Conservation (phyloP, 2,888 invertebrate genomes). For the Ectemnius continuus region DNA sequence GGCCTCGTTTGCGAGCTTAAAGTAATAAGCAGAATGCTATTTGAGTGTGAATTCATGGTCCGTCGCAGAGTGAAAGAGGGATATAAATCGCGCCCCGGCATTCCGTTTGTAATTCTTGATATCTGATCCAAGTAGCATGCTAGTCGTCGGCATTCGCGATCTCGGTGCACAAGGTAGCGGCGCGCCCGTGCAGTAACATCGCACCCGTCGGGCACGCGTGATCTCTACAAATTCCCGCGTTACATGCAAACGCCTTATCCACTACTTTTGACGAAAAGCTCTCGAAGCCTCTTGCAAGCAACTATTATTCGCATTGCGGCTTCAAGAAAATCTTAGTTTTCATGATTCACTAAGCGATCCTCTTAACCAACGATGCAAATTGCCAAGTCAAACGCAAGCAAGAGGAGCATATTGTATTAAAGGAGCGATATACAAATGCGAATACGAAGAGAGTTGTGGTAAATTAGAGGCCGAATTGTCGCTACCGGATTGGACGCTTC, state of each 20-base stretch:
- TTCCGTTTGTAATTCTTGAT: slow-evolving; percentile 51
- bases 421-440: slow-evolving; percentile 33
- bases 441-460: slow-evolving; percentile 39
- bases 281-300: neutral
- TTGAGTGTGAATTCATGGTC: slow-evolving; percentile 24
- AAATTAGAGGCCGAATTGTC: slow-evolving; percentile 52
- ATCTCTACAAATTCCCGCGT: too few species aligned
- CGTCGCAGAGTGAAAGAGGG: slow-evolving; percentile 28
- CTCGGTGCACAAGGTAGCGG: too few species aligned
- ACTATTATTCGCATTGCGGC: too few species aligned
- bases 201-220: too few species aligned
- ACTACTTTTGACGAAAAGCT: neutral
- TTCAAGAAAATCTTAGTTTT: too few species aligned
- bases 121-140: slow-evolving; percentile 55
- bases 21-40: slow-evolving; percentile 29
- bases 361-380: too few species aligned
- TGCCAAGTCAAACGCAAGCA: too few species aligned
- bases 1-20: slow-evolving; percentile 15
- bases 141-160: slow-evolving; percentile 33
- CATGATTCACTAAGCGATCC: too few species aligned
- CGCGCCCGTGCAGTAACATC: too few species aligned
- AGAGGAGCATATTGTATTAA: too few species aligned
- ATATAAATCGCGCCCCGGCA: slow-evolving; percentile 49
- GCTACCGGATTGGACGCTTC: slow-evolving; percentile 52
- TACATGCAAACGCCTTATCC: too few species aligned